Conservation (phyloP, 2,113 vertebrate species). For the Engraulis encrasicolus region DNA sequence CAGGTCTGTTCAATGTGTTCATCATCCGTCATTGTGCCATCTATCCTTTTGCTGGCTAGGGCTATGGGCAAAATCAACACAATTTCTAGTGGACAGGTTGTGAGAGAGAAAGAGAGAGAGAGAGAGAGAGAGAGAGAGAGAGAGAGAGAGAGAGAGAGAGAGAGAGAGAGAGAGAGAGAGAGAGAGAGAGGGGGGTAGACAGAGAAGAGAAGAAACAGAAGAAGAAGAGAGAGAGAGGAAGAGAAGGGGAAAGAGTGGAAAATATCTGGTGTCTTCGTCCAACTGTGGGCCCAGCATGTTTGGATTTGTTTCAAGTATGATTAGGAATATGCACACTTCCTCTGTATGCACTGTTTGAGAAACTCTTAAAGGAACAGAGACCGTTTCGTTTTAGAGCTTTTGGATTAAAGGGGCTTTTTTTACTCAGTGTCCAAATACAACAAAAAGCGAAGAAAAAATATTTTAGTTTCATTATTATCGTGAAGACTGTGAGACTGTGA, state of each 20-base stretch:
- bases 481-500: not conserved
- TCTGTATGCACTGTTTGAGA: not conserved
- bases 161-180: no score
- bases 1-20: conserved; percentile 3
- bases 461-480: not conserved
- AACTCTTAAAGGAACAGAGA: not conserved
- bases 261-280: not conserved
- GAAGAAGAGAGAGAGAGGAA: no score
- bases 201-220: no score
- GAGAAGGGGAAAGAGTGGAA: no score
- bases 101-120: not conserved
- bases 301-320: not conserved
- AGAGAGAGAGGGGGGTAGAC: no score
- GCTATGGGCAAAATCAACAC: not conserved
- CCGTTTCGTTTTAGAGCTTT: not conserved
- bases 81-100: conserved; percentile 17
- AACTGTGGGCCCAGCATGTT: not conserved
- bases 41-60: not conserved
- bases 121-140: no score
- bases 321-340: not conserved
- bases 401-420: not conserved
- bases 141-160: no score
- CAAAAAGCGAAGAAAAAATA: not conserved
- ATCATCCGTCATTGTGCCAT: conserved; percentile 9
- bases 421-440: not conserved